Evolutionary conservation across 2,797 vertebrate species (phyloP).

Genomic region (Rhincodon typus): DNA sequence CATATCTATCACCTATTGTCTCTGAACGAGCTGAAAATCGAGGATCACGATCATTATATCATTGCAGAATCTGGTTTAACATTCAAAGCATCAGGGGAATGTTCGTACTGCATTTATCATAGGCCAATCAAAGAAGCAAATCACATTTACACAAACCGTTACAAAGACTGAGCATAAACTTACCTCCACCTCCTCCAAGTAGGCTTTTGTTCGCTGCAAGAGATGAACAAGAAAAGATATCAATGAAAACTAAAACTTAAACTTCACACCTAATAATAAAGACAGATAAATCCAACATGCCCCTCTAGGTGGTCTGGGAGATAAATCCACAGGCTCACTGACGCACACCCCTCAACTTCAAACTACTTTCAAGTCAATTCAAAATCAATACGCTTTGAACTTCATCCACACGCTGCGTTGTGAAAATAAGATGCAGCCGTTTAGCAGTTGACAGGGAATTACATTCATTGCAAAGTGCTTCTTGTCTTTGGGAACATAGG

Average conservation of each 20-base stretch:
- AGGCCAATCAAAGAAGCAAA: background rate
- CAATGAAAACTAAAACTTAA: conserved; percentile 22
- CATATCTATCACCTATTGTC: background rate
- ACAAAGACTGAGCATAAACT: conserved; percentile 51
- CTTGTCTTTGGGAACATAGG: background rate
- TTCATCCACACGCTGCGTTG: too few species aligned
- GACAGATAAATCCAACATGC: background rate
- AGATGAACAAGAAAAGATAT: conserved; percentile 49
- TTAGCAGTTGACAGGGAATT: background rate
- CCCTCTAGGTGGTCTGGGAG: too few species aligned
- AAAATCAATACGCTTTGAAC: background rate
- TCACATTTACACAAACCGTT: background rate
- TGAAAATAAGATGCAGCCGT: background rate
- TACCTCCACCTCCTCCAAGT: conserved; percentile 95
- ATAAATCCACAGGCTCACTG: background rate
- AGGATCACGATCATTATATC: background rate
- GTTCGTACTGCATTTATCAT: background rate
- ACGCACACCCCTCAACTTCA: background rate
- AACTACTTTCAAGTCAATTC: background rate
- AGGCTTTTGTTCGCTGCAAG: conserved; percentile 91
- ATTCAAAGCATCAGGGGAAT: background rate
- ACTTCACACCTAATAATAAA: background rate
- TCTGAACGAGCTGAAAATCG: background rate
- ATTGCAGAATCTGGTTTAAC: background rate
- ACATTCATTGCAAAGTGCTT: background rate